These are phyloP conservation scores for Alosa alosa DNA, from an alignment of 2,113 vertebrate species.

Conservation along the genomic window DNA sequence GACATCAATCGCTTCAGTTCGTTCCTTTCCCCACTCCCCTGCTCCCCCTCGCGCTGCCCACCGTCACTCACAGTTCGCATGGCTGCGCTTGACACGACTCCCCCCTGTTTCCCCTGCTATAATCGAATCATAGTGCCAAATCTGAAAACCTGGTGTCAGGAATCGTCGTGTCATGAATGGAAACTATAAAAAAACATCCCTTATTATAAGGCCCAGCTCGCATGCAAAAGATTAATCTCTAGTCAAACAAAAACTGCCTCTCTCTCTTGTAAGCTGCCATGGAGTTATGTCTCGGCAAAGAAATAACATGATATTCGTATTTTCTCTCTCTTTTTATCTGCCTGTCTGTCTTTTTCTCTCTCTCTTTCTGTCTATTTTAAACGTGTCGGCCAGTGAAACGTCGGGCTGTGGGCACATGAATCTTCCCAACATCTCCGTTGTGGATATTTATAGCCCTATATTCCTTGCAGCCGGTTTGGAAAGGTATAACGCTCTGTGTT, in stretches of 20 bases:
- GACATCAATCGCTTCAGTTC: background rate
- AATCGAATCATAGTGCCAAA: background rate
- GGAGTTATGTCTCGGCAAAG: background rate
- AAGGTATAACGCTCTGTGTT: background rate
- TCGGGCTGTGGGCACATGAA: background rate
- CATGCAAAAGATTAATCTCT: background rate
- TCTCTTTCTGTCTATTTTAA: background rate
- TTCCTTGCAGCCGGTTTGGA: background rate
- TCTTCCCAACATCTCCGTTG: background rate
- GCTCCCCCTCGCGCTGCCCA: background rate
- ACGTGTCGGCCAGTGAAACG: background rate
- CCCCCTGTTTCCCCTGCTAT: background rate
- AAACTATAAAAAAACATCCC: background rate
- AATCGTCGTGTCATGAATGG: background rate
- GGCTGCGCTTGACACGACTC: background rate
- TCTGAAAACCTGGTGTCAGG: slow-evolving; percentile 10
- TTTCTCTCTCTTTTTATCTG: background rate
- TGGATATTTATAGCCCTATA: slow-evolving; percentile 1
- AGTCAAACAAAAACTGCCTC: background rate
- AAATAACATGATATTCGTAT: background rate
- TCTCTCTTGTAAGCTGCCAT: background rate
- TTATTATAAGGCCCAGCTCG: background rate
- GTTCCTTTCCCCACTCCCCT: background rate
- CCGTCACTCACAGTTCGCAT: background rate
- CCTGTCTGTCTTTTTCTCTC: background rate